Evolutionary conservation across 2,888 invertebrate genomes (phyloP), one percentile per base, ranked within the genome.

Genomic region (Oscheius sp.): DNA sequence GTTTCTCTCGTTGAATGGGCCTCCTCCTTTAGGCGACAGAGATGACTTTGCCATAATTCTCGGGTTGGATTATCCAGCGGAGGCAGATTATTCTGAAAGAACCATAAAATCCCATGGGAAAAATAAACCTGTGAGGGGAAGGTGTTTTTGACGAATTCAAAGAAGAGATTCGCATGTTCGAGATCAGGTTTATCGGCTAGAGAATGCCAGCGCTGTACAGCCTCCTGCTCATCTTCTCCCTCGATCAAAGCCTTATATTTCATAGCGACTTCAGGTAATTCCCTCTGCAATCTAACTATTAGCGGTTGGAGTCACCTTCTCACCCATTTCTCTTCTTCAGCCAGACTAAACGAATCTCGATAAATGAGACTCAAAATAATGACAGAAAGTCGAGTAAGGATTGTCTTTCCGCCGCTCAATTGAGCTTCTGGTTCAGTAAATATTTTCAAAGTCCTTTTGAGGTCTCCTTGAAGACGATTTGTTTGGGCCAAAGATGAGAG

Each of bases 181-280:
- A 55, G 29, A 31, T 66, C 66, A 12, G 39, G 55, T 3, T 55
- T 31, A 23, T 33, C 45, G 0, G 66, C 53, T 23, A 66, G n/a
- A 0, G 66, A 66, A 15, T 66, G 45, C 66, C 66, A 66, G 25
- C 66, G 53, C 5, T 12, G 25, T 3, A 61, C 17, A 45, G 61
- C 42, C 15, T 45, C 45, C 23, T 45, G 23, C 23, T 61, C 42
- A 12, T 27, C 42, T 10, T 63, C 63, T 20, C 65, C 50, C 20
- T 39, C 50, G n/a, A 65, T 39, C 61, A 61, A 45, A 4, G 66
- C 46, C 53, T 66, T 66, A 27, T 66, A 66, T 29, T 55, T 53
- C 42, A 66, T 33, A 2, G 66, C 57, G 23, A 66, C 33, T n/a
- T 39, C 66, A 8, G 66, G 66, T 55, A 66, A 20, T 0, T 55